Percentiles rank a stretch among this genome's conserved stretches.
phyloP scores from a whole-genome alignment of 1,140 invertebrate genomes.

The Theocolax elegans region DNA sequence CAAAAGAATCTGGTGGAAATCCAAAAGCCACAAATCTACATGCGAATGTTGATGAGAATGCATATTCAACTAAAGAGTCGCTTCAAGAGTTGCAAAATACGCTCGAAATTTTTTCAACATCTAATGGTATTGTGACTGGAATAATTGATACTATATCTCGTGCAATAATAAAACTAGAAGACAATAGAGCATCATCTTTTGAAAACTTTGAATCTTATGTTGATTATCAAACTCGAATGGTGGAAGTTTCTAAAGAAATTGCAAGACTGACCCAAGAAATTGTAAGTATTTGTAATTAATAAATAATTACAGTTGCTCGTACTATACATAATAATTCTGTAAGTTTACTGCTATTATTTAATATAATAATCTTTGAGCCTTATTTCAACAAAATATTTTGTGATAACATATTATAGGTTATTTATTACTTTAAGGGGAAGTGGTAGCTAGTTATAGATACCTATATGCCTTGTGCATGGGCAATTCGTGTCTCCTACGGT shows the following conservation, averaged over 20 bases:
- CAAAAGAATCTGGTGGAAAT: conserved; percentile 94
- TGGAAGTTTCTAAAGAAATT: conserved; percentile 92
- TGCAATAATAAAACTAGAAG: conserved; percentile 83
- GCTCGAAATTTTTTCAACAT: conserved; percentile 86
- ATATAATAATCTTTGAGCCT: too few relatives aligned
- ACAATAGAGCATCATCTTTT: conserved; percentile 69
- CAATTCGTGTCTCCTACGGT: too few relatives aligned
- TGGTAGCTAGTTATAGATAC: too few relatives aligned
- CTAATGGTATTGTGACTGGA: conserved; percentile 85
- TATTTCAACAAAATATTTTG: too few relatives aligned
- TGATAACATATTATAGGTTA: too few relatives aligned
- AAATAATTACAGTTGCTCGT: too few relatives aligned
- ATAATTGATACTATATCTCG: conserved; percentile 91
- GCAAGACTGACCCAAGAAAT: conserved; percentile 93
- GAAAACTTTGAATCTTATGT: conserved; percentile 81
- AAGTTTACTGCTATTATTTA: too few relatives aligned
- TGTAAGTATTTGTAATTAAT: conserved; percentile 67
- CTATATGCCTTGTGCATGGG: too few relatives aligned
- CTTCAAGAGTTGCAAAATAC: conserved; percentile 84
- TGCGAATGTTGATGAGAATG: conserved; percentile 85
- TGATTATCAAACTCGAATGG: conserved; percentile 98
- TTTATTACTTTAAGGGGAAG: too few relatives aligned
- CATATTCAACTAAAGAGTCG: conserved; percentile 82
- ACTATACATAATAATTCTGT: too few relatives aligned
- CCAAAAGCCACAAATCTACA: conserved; percentile 84